Percentiles rank a stretch among this genome's conserved stretches.
These are phyloP conservation scores for Enteromius fasciolatus DNA, from an alignment of 2,797 vertebrate species.

Conservation along the genomic window DNA sequence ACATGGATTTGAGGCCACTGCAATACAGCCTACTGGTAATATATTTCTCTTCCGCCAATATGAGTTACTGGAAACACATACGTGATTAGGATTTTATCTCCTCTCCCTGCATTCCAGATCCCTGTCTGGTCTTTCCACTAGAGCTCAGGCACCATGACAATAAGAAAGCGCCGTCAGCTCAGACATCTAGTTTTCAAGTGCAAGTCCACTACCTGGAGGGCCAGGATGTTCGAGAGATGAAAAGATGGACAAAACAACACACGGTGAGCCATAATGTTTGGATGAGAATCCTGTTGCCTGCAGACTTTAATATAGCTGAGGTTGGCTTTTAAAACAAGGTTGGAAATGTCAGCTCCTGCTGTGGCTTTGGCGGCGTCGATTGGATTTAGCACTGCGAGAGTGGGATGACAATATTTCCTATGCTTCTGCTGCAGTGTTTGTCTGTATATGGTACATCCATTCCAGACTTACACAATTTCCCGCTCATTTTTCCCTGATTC, in stretches of 20 bases:
- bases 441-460: slow-evolving; percentile 3
- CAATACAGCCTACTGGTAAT: slow-evolving; percentile 34
- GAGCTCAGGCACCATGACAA: slow-evolving; percentile 21
- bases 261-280: slow-evolving; percentile 27
- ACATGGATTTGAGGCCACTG: slow-evolving; percentile 3
- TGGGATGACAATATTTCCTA: background rate
- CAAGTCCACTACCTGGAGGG: slow-evolving; percentile 25
- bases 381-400: background rate
- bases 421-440: background rate
- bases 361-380: background rate
- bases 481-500: background rate
- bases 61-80: slow-evolving; percentile 36
- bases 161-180: background rate
- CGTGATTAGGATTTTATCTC: slow-evolving; percentile 16
- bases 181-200: slow-evolving; percentile 27
- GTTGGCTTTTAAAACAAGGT: slow-evolving; percentile 33
- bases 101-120: slow-evolving; percentile 46
- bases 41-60: slow-evolving; percentile 56
- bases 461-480: background rate
- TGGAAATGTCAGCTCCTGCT: slow-evolving; percentile 29
- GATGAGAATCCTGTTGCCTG: slow-evolving; percentile 42
- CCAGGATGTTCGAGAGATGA: slow-evolving; percentile 40
- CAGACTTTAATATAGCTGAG: slow-evolving; percentile 20
- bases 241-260: slow-evolving; percentile 39
- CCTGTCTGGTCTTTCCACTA: background rate